Evolutionary conservation across 2,113 vertebrate genomes (phyloP).

Genomic region (Pygoscelis adeliae): DNA sequence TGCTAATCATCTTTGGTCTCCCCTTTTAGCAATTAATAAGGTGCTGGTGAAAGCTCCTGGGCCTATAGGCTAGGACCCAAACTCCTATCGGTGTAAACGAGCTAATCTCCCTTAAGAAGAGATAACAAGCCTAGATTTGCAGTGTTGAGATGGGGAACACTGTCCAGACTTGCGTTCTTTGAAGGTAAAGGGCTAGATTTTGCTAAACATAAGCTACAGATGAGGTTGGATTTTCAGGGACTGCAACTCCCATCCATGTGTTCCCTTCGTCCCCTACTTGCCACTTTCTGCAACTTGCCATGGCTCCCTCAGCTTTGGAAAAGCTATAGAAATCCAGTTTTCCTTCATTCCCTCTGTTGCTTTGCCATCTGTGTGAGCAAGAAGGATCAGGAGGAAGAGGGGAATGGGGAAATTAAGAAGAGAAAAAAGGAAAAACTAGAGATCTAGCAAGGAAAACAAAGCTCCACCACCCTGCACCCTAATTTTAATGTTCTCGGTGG

Average conservation of each 20-base stretch:
- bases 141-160: neutral
- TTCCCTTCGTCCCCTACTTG: neutral
- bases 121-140: neutral
- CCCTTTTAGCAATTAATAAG: neutral
- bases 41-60: neutral
- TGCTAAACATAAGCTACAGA: neutral
- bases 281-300: neutral
- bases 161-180: neutral
- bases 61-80: neutral
- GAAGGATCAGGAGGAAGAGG: neutral
- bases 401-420: neutral
- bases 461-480: neutral
- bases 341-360: neutral
- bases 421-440: neutral
- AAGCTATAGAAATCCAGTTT: neutral
- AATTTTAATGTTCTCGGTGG: neutral
- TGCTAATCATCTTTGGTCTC: neutral
- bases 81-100: neutral
- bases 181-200: neutral
- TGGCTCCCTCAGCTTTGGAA: neutral
- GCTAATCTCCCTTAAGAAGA: neutral
- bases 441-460: neutral
- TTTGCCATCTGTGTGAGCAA: neutral
- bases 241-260: neutral
- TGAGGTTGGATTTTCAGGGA: neutral